Evolutionary conservation across 1,140 invertebrate genomes (phyloP), one percentile per base, ranked within the genome.

Genomic region (Bathynomus jamesi): DNA sequence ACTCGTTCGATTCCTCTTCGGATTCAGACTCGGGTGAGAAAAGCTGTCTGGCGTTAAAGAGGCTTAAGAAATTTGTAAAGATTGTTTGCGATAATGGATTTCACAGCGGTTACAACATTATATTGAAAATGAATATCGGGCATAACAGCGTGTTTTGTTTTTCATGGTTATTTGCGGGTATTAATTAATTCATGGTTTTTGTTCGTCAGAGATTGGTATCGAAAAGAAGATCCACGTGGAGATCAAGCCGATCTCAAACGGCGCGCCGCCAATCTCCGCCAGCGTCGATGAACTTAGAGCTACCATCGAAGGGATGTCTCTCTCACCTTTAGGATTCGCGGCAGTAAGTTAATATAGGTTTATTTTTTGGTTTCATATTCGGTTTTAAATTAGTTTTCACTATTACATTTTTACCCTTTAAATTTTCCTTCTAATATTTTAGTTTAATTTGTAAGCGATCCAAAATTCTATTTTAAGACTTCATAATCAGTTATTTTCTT

Each of bases 201-300:
- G n/a, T n/a, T n/a, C n/a, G n/a, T n/a, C n/a, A n/a, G n/a, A n/a
- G n/a, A n/a, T 93, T 79, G 93, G 96, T 80, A 86, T 87, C 70
- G 89, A 92, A 79, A 87, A 89, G 71, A 94, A 94, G 82, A 93
- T 98, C 75, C 91, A 93, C 81, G 92, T 98, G 17, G 92, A 95
- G 85, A 98, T 97, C 72, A 96, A 96, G 83, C 95, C 95, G 4
- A 84, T 96, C 4, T 94, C 88, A 80, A 95, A 94, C 83, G 92
- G 91, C 46, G 86, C 88, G 75, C 92, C 90, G 27, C 73, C 78
- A 17, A 91, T 94, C 83, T 94, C 93, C 77, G 93, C 93, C 13
- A 96, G 92, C 81, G 92, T 96, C 7, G 95, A 97, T 84, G 94
- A 96, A 82, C 84, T 98, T 1, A 85, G 93, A 78, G 93, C 92